phyloP scores from a whole-genome alignment of 1,140 invertebrate species.

The Neodiprion lecontei region DNA sequence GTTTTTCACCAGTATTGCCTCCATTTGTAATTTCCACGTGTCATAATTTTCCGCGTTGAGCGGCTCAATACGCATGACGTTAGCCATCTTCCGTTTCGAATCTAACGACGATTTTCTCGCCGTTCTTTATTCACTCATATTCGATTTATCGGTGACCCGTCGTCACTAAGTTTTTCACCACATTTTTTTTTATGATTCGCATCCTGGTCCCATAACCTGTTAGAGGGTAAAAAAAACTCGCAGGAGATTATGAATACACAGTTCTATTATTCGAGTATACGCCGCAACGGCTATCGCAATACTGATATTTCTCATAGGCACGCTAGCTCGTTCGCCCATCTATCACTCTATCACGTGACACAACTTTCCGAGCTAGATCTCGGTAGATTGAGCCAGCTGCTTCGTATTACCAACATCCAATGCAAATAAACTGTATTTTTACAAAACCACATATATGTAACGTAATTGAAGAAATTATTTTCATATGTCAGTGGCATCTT shows the following conservation, averaged over 20 bases:
- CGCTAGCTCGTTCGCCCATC: no score
- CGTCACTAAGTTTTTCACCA: background rate
- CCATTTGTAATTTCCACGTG: slow-evolving; percentile 31
- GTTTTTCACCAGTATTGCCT: slow-evolving; percentile 21
- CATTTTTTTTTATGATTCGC: background rate
- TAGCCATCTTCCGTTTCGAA: background rate
- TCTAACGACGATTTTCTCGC: background rate
- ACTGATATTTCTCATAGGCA: no score
- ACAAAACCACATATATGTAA: no score
- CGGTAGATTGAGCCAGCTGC: no score
- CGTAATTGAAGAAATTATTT: no score
- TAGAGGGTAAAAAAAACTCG: background rate
- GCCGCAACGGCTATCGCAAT: no score
- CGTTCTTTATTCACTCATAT: background rate
- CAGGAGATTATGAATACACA: no score
- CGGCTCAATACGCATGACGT: background rate
- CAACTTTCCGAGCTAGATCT: no score
- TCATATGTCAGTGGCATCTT: no score
- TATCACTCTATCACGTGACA: no score
- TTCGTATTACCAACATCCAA: background rate
- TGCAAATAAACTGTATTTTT: no score
- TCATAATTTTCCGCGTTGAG: slow-evolving; percentile 28
- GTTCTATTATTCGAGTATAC: no score
- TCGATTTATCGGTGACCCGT: background rate
- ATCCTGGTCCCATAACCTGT: background rate